A percentile compares a stretch with the other conserved stretches of the same genome.
These are phyloP conservation scores for Macaria liturata DNA, from an alignment of 2,888 invertebrate species.

Conservation along the genomic window DNA sequence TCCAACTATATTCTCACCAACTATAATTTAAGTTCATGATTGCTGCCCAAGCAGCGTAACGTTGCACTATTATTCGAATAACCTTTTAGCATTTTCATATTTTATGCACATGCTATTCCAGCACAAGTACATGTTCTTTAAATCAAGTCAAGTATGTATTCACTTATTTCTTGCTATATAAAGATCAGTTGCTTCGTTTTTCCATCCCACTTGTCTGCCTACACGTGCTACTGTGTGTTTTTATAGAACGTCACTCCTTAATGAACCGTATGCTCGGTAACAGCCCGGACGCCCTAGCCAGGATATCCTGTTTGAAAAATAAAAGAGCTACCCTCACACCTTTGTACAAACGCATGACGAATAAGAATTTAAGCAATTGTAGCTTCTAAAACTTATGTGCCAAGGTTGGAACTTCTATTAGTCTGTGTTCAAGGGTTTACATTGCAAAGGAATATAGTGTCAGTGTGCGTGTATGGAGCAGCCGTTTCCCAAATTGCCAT, in stretches of 20 bases:
- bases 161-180: background rate
- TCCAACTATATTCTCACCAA: too few species aligned
- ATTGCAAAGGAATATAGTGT: conserved; percentile 30
- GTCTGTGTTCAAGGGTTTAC: conserved; percentile 20
- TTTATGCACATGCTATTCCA: too few species aligned
- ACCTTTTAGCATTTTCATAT: too few species aligned
- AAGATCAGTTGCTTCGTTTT: conserved; percentile 34
- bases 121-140: too few species aligned
- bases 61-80: too few species aligned
- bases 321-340: conserved; percentile 74
- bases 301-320: conserved; percentile 80
- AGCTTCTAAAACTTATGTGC: conserved; percentile 3
- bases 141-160: too few species aligned
- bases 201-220: conserved; percentile 54
- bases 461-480: conserved; percentile 26
- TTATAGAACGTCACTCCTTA: conserved; percentile 59
- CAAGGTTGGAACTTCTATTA: conserved; percentile 41
- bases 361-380: conserved; percentile 29
- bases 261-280: conserved; percentile 71
- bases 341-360: conserved; percentile 39
- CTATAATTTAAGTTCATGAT: too few species aligned
- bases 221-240: conserved; percentile 71
- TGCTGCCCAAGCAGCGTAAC: too few species aligned
- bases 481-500: conserved; percentile 33
- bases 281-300: conserved; percentile 59